Evolutionary conservation across 2,888 invertebrate genomes (phyloP).

Genomic region (Osmoderma eremita): DNA sequence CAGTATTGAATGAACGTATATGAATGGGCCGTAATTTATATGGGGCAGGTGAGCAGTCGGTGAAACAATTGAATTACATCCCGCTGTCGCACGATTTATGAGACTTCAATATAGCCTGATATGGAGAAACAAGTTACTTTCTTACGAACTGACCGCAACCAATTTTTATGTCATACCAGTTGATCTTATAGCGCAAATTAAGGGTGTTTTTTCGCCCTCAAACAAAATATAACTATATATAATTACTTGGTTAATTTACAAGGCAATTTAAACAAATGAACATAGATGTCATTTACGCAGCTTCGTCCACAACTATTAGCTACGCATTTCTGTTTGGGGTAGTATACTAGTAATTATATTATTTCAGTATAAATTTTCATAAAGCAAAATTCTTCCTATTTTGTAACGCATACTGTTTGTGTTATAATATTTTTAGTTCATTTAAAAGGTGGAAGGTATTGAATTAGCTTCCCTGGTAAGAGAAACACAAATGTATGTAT

Average conservation of each 20-base stretch:
- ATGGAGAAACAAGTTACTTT: conserved; percentile 43
- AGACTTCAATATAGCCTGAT: conserved; percentile 40
- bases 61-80: conserved; percentile 52
- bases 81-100: conserved; percentile 45
- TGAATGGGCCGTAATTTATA: conserved; percentile 51
- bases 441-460: neutral
- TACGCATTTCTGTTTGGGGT: conserved; percentile 27
- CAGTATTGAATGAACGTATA: conserved; percentile 48
- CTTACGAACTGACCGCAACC: conserved; percentile 38
- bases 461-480: neutral
- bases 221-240: too few relatives aligned
- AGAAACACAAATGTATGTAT: neutral
- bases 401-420: too few relatives aligned
- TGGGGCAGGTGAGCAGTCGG: conserved; percentile 48
- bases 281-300: conserved; percentile 14
- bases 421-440: too few relatives aligned
- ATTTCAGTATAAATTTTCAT: too few relatives aligned
- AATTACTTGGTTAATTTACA: too few relatives aligned
- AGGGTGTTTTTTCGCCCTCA: neutral
- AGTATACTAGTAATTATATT: too few relatives aligned
- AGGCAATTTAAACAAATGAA: too few relatives aligned
- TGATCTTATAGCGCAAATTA: conserved; percentile 1
- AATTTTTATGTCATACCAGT: conserved; percentile 36
- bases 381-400: too few relatives aligned
- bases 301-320: conserved; percentile 23